These are phyloP conservation scores for Cottoperca gobio DNA, from an alignment of 2,797 vertebrate genomes.

Conservation along the genomic window DNA sequence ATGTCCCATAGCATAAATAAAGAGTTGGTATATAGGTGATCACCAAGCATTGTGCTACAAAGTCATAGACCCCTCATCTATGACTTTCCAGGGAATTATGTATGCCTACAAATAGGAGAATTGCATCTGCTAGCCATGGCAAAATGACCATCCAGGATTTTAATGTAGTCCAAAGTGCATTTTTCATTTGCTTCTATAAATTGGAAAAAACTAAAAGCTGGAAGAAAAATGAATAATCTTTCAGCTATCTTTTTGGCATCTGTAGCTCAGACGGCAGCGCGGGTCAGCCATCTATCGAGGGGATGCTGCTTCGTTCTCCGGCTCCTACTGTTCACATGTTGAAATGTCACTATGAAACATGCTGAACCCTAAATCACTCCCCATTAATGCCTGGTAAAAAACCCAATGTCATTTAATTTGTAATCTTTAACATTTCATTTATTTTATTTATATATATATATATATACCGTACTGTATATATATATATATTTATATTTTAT, in stretches of 20 bases:
- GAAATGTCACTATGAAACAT: background rate
- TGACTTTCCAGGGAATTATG: no score
- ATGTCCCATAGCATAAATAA: background rate
- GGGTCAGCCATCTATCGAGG: background rate
- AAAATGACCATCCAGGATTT: background rate
- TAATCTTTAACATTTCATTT: background rate
- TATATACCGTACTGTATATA: no score
- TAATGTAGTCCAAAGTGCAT: background rate
- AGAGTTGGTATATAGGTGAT: background rate
- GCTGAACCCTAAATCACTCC: background rate
- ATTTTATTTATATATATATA: no score
- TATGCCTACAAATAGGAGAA: background rate
- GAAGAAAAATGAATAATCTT: conserved; percentile 1
- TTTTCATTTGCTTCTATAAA: background rate
- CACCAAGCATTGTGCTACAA: background rate
- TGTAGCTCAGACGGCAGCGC: background rate
- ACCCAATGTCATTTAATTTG: background rate
- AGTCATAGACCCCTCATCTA: no score
- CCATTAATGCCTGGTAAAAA: background rate
- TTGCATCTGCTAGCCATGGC: background rate
- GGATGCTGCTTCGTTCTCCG: background rate
- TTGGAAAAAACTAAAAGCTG: background rate
- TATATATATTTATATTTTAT: no score
- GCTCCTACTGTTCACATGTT: background rate
- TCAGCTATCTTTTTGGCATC: background rate